Percentiles rank a stretch among this genome's conserved stretches.
phyloP scores from a whole-genome alignment of 2,888 invertebrate genomes.

The Pomacea canaliculata region DNA sequence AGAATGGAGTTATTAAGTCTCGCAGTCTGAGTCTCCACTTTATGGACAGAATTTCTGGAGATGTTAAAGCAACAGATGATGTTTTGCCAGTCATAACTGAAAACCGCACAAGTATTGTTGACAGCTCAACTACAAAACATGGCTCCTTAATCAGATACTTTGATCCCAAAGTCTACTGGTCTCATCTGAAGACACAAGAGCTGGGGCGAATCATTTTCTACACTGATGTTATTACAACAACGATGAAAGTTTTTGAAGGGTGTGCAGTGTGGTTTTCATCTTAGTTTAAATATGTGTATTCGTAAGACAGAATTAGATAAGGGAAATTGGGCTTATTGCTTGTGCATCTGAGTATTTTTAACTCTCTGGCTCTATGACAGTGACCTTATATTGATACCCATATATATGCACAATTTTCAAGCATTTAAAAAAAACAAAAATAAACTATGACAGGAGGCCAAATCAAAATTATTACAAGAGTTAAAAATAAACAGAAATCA shows the following conservation, averaged over 20 bases:
- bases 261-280: slow-evolving; percentile 40
- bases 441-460: no score
- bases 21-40: slow-evolving; percentile 48
- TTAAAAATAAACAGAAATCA: no score
- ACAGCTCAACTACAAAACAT: background rate
- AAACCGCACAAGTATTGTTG: slow-evolving; percentile 15
- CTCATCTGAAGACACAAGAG: slow-evolving; percentile 77
- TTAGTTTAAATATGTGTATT: no score
- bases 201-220: slow-evolving; percentile 88
- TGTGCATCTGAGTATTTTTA: no score
- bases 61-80: slow-evolving; percentile 7
- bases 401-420: no score
- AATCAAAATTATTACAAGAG: no score
- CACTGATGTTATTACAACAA: slow-evolving; percentile 82
- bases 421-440: no score
- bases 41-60: slow-evolving; percentile 11
- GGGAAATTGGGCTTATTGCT: no score
- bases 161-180: slow-evolving; percentile 45
- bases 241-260: slow-evolving; percentile 78
- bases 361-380: no score
- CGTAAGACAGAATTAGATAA: no score
- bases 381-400: no score
- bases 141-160: slow-evolving; percentile 36
- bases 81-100: slow-evolving; percentile 42
- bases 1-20: slow-evolving; percentile 45